Evolutionary conservation across 2,888 invertebrate genomes (phyloP), one percentile per base, ranked within the genome.

Genomic region (Stenodema calcarata): DNA sequence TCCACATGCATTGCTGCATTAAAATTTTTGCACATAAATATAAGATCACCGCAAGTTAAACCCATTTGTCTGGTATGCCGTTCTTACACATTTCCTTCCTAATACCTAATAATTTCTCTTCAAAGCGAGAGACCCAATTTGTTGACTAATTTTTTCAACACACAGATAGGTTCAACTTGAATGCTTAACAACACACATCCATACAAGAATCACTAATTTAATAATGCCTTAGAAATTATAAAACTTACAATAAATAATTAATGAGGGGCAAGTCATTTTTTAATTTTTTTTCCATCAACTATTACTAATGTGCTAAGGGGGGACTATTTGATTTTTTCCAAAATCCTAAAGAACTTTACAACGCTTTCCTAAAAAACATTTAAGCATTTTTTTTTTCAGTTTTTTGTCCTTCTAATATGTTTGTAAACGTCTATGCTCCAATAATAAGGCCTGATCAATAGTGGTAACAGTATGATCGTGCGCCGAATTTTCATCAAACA

Each of bases 151-250:
- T 73, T 76, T 78, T 78, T 41, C 78, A 78, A 78, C 84, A 75
- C 75, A 87, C 88, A 88, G 87, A 88, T 87, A 88, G 88, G 88
- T 87, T 87, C 86, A 88, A 88, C 87, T 73, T 80, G 84, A 83
- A 87, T 84, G 84, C 87, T 82, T 85, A 87, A 86, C 87, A 87
- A 88, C 85, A 87, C 82, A 84, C 88, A 87, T 88, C 82, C 88
- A 88, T 88, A 88, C 86, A 87, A 87, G 70, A 80, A 87, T 87
- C 79, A 86, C 87, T 88, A 88, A 88, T 87, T 70, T 86, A 79
- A 82, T 87, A 87, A 88, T 88, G 88, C 87, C 88, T 88, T 88
- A 88, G 87, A 86, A 88, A 88, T 87, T 87, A 88, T 84, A 88
- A 88, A 88, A 88, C 87, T 87, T 88, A 88, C 86, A 86, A 87